These are phyloP conservation scores for Brenthis hecate DNA, from an alignment of 2,888 invertebrate genomes.

Conservation along the genomic window DNA sequence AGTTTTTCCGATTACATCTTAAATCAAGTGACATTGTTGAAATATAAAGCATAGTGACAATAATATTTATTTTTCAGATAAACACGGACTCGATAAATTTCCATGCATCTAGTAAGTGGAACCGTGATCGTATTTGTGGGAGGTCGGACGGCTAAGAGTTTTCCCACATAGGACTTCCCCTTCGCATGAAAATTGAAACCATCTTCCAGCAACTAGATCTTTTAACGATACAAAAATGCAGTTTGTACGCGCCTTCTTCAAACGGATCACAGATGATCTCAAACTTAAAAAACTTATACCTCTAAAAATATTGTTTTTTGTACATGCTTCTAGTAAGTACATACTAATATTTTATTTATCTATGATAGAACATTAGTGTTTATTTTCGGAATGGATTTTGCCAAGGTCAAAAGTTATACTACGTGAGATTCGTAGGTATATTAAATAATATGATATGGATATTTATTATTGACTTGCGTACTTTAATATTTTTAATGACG, in stretches of 20 bases:
- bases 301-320: conserved; percentile 88
- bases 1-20: conserved; percentile 1
- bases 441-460: conserved; percentile 2
- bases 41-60: conserved; percentile 2
- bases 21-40: not conserved
- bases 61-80: conserved; percentile 55
- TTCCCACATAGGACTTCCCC: conserved; percentile 52
- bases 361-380: conserved; percentile 11
- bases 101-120: conserved; percentile 66
- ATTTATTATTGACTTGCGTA: not conserved
- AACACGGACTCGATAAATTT: conserved; percentile 46
- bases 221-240: conserved; percentile 67
- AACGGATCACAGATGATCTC: conserved; percentile 86
- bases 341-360: not conserved
- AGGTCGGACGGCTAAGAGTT: conserved; percentile 59
- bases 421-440: not conserved
- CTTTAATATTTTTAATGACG: not conserved
- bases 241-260: conserved; percentile 84
- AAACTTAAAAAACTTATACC: conserved; percentile 87
- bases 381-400: not conserved
- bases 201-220: not conserved
- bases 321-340: conserved; percentile 89
- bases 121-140: conserved; percentile 54
- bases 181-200: conserved; percentile 24
- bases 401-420: conserved; percentile 12